Evolutionary conservation across 2,113 vertebrate species (phyloP).

Genomic region (Suncus etruscus): DNA sequence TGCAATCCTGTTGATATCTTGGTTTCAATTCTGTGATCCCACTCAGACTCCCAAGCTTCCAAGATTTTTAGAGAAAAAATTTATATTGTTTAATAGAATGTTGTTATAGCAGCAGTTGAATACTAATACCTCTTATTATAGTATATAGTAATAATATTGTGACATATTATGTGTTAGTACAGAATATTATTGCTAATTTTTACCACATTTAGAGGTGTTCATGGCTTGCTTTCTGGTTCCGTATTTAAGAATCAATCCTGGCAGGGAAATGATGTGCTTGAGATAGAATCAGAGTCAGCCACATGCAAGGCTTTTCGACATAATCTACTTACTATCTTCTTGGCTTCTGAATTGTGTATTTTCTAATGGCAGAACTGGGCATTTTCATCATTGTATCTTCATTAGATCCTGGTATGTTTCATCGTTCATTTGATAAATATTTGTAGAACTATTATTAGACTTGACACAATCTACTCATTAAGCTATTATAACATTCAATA

Average conservation of each 20-base stretch:
- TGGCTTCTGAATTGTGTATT: not conserved
- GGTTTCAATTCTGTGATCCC: not conserved
- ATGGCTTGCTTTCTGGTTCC: too few species aligned
- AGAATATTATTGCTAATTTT: not conserved
- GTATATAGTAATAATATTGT: too few species aligned
- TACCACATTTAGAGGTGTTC: too few species aligned
- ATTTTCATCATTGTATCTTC: not conserved
- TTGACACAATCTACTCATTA: not conserved
- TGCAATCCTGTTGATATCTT: not conserved
- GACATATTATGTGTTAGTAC: too few species aligned
- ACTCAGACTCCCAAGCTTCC: not conserved
- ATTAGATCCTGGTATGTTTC: not conserved
- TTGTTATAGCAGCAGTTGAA: not conserved
- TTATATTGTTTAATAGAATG: not conserved
- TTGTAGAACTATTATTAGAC: constrained; percentile 8
- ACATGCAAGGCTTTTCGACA: too few species aligned
- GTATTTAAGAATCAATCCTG: too few species aligned
- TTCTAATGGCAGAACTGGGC: not conserved
- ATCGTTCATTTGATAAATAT: constrained; percentile 15
- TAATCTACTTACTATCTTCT: too few species aligned
- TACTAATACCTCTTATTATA: not conserved
- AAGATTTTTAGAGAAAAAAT: not conserved
- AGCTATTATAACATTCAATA: not conserved
- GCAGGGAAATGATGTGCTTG: too few species aligned
- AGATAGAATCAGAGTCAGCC: too few species aligned